Conservation (phyloP, 1,140 invertebrate species). For the Trichonephila inaurata region DNA sequence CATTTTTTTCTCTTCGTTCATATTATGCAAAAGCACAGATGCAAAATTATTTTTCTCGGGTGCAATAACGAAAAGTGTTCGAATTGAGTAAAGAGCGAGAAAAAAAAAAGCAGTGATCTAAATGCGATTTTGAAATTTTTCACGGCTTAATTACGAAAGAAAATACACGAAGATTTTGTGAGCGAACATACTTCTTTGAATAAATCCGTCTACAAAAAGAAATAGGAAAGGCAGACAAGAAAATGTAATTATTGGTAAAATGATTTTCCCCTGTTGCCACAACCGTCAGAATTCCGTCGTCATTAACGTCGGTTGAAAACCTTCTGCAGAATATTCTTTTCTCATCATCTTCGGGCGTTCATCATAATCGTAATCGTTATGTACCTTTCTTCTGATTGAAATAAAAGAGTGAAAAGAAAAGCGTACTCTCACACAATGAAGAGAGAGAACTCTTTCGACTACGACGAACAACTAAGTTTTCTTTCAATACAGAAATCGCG, state of each 20-base stretch:
- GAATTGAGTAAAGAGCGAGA: background rate
- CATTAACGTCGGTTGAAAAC: conserved; percentile 59
- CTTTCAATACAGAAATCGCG: conserved; percentile 53
- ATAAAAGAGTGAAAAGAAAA: conserved; percentile 63
- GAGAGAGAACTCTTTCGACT: conserved; percentile 5
- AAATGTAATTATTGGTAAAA: conserved; percentile 77
- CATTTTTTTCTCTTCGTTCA: background rate
- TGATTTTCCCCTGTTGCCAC: conserved; percentile 67
- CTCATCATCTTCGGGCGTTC: conserved; percentile 66
- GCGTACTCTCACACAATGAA: conserved; percentile 17
- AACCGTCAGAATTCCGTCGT: conserved; percentile 55
- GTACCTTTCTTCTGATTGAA: conserved; percentile 76
- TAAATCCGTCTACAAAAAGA: conserved; percentile 64
- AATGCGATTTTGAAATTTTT: conserved; percentile 71
- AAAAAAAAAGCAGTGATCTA: conserved; percentile 40
- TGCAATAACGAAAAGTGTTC: conserved; percentile 9
- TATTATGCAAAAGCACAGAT: background rate
- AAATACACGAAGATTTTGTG: conserved; percentile 42
- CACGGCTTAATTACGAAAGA: conserved; percentile 71
- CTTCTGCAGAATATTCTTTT: conserved; percentile 65
- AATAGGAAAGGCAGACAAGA: conserved; percentile 59
- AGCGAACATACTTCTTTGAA: conserved; percentile 56
- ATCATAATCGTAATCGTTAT: conserved; percentile 76
- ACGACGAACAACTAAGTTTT: conserved; percentile 66
- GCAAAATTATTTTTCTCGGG: conserved; percentile 46